Percentiles rank a stretch among this genome's conserved stretches.
Evolutionary conservation across 2,797 vertebrate species (phyloP).

Genomic region (Tinamus major): DNA sequence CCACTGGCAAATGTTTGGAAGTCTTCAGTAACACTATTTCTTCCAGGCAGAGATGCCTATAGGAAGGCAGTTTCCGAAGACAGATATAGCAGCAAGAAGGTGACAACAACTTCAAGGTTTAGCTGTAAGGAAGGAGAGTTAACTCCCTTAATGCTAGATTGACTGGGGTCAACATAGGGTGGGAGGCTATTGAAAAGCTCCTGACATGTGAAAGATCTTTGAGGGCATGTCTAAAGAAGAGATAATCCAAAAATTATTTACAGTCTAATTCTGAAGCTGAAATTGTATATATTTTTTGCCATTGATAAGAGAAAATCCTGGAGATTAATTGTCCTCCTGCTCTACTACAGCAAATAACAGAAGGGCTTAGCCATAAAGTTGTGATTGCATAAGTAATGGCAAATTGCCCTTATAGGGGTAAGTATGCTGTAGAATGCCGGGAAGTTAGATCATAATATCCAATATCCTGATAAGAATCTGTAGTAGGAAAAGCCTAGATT

Average conservation of each 20-base stretch:
- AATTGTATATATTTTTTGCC: no score
- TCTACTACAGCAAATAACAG: not conserved
- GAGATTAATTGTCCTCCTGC: not conserved
- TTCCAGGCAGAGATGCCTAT: not conserved
- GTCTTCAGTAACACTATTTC: not conserved
- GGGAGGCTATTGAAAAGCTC: not conserved
- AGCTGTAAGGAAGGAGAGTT: not conserved
- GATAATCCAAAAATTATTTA: not conserved
- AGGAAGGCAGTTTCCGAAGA: not conserved
- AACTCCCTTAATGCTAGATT: not conserved
- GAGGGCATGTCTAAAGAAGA: not conserved
- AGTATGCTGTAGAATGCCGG: not conserved
- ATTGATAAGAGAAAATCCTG: not conserved
- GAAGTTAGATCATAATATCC: not conserved
- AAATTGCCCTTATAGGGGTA: not conserved
- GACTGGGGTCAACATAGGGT: not conserved
- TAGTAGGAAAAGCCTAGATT: not conserved
- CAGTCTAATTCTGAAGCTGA: not conserved
- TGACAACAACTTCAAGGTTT: not conserved
- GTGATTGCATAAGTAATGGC: not conserved
- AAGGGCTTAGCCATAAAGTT: not conserved
- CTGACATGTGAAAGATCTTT: not conserved
- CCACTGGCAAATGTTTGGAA: not conserved
- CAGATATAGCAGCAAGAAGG: not conserved
- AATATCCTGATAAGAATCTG: not conserved